Conservation (phyloP, 1,140 invertebrate species). For the Pteromalus puparum region DNA sequence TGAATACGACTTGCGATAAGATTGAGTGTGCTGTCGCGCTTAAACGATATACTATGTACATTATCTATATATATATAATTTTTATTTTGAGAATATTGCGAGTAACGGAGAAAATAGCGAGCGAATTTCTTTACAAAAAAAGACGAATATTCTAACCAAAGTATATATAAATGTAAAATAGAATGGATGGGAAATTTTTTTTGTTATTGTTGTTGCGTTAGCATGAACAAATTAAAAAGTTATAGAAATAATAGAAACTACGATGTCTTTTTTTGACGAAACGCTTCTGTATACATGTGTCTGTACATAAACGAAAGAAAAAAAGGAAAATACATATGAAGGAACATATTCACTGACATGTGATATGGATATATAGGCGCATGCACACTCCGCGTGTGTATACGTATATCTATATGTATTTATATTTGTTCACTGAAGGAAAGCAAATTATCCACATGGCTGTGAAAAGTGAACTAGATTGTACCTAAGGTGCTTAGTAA, state of each 20-base stretch:
- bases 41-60: slow-evolving; percentile 45
- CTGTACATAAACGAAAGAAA: slow-evolving; percentile 49
- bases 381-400: slow-evolving; percentile 30
- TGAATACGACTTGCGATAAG: slow-evolving; percentile 27
- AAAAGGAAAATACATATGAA: slow-evolving; percentile 44
- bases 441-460: slow-evolving; percentile 75
- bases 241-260: slow-evolving; percentile 41
- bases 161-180: slow-evolving; percentile 58
- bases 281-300: slow-evolving; percentile 52
- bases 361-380: slow-evolving; percentile 49
- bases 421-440: slow-evolving; percentile 73
- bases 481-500: slow-evolving; percentile 76
- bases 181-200: slow-evolving; percentile 39
- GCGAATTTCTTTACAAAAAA: slow-evolving; percentile 61
- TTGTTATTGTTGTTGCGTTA: slow-evolving; percentile 52
- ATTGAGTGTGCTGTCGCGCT: slow-evolving; percentile 24
- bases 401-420: slow-evolving; percentile 59
- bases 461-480: slow-evolving; percentile 76
- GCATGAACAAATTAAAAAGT: slow-evolving; percentile 47
- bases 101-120: slow-evolving; percentile 51
- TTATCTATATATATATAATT: slow-evolving; percentile 25
- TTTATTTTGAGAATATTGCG: slow-evolving; percentile 53
- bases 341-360: slow-evolving; percentile 52
- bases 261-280: slow-evolving; percentile 29
- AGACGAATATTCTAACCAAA: slow-evolving; percentile 64